A percentile compares a stretch with the other conserved stretches of the same genome.
Evolutionary conservation across 2,797 vertebrate genomes (phyloP).

Genomic region (Amblyraja radiata): DNA sequence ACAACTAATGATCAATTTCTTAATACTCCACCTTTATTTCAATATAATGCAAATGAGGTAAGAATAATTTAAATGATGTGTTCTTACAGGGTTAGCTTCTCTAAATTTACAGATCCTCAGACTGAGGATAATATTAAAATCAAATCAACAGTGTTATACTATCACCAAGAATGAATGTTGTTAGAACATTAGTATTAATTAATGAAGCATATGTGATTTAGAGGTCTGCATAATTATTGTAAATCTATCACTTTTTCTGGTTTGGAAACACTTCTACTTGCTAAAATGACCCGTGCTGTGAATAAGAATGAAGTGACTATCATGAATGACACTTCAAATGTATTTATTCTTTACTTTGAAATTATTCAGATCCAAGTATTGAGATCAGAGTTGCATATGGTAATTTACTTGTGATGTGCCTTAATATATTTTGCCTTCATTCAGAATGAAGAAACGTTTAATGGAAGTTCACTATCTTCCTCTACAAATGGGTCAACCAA

Average conservation of each 20-base stretch:
- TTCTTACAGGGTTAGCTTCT: not conserved
- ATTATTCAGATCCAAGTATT: not conserved
- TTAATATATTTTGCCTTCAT: constrained; percentile 29
- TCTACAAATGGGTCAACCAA: constrained; percentile 41
- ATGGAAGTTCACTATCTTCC: constrained; percentile 38
- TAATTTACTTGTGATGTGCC: not conserved
- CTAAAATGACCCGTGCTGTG: not conserved
- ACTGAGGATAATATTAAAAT: not conserved
- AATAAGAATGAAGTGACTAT: not conserved
- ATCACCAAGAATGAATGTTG: not conserved
- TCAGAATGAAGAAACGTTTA: constrained; percentile 52
- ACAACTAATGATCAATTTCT: too few relatives aligned
- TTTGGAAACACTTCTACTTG: not conserved
- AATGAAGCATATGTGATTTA: not conserved
- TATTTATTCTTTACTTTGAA: not conserved
- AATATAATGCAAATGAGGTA: not conserved
- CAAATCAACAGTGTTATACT: not conserved
- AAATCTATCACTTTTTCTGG: not conserved
- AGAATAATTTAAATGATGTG: not conserved
- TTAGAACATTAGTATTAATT: not conserved
- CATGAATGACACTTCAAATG: not conserved
- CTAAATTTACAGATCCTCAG: not conserved
- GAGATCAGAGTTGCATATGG: too few relatives aligned
- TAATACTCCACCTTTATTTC: not conserved
- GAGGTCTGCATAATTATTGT: not conserved